These are phyloP conservation scores for Temnothorax nylanderi DNA, from an alignment of 1,140 invertebrate genomes.

Conservation along the genomic window DNA sequence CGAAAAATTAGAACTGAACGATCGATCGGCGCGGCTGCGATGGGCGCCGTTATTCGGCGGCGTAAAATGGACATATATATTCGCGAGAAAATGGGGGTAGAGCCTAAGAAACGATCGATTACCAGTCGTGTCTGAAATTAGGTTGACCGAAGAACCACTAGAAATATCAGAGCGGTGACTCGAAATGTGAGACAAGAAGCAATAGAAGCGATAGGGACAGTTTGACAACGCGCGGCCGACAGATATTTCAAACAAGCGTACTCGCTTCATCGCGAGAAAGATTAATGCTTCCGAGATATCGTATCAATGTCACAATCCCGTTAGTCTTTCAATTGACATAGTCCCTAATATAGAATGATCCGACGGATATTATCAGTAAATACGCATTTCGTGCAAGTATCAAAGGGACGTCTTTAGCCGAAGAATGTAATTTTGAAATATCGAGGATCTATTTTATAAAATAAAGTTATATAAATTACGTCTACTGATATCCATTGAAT, in stretches of 20 bases:
- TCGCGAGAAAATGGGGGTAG: constrained; percentile 35
- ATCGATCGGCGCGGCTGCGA: constrained; percentile 50
- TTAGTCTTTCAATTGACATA: constrained; percentile 6
- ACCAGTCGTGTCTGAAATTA: constrained; percentile 70
- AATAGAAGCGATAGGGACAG: constrained; percentile 60
- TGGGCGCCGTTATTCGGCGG: constrained; percentile 49
- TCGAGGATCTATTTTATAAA: neutral
- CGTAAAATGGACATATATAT: constrained; percentile 42
- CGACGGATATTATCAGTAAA: constrained; percentile 18
- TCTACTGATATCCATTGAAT: neutral
- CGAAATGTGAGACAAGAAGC: constrained; percentile 44
- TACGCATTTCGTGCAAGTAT: neutral
- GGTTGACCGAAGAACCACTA: constrained; percentile 72
- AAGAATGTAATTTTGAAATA: neutral
- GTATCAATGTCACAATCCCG: constrained; percentile 14
- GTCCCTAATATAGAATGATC: neutral
- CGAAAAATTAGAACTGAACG: constrained; percentile 64
- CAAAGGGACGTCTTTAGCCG: neutral
- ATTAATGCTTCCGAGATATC: constrained; percentile 59
- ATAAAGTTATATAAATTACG: neutral
- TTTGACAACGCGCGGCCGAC: constrained; percentile 18
- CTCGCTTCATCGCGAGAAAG: constrained; percentile 15
- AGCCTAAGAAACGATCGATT: constrained; percentile 70
- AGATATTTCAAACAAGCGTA: constrained; percentile 53
- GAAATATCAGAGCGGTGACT: constrained; percentile 39